A percentile compares a stretch with the other conserved stretches of the same genome.
These are phyloP conservation scores for Rhopalosiphum nymphaeae DNA, from an alignment of 2,888 invertebrate species.

Conservation along the genomic window DNA sequence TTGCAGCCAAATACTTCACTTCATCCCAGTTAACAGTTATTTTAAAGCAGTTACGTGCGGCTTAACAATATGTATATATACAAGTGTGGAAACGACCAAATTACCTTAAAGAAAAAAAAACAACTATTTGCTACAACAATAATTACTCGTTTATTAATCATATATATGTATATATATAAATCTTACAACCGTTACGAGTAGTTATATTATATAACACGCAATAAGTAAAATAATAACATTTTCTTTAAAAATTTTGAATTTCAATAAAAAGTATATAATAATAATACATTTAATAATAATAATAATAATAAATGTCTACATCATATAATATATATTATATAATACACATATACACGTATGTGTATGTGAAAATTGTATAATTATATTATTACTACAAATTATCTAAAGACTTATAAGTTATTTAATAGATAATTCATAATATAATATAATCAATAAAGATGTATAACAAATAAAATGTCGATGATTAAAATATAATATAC, in stretches of 20 bases:
- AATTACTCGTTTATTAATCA: conserved; percentile 56
- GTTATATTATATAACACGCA: conserved; percentile 2
- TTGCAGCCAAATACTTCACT: conserved; percentile 18
- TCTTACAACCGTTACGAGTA: conserved; percentile 20
- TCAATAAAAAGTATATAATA: conserved; percentile 39
- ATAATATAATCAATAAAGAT: conserved; percentile 33
- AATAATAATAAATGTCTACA: conserved; percentile 27
- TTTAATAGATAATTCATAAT: conserved; percentile 26
- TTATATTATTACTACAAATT: conserved; percentile 37
- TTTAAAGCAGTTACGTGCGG: conserved; percentile 37
- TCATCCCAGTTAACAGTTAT: conserved; percentile 44
- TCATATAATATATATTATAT: conserved; percentile 22
- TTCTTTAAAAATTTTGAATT: conserved; percentile 10
- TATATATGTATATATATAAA: conserved; percentile 31
- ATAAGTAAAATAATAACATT: conserved; percentile 40
- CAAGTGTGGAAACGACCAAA: conserved; percentile 26
- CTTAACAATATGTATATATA: conserved; percentile 36
- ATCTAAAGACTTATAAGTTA: conserved; percentile 39
- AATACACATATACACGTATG: not conserved
- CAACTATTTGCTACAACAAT: conserved; percentile 36
- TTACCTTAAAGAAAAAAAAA: conserved; percentile 40
- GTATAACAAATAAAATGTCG: conserved; percentile 31
- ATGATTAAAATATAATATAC: conserved; percentile 3
- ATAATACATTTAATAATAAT: conserved; percentile 31
- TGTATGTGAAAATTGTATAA: conserved; percentile 31